Evolutionary conservation across 2,797 vertebrate genomes (phyloP), one percentile per base, ranked within the genome.

Genomic region (Galago senegalensis): DNA sequence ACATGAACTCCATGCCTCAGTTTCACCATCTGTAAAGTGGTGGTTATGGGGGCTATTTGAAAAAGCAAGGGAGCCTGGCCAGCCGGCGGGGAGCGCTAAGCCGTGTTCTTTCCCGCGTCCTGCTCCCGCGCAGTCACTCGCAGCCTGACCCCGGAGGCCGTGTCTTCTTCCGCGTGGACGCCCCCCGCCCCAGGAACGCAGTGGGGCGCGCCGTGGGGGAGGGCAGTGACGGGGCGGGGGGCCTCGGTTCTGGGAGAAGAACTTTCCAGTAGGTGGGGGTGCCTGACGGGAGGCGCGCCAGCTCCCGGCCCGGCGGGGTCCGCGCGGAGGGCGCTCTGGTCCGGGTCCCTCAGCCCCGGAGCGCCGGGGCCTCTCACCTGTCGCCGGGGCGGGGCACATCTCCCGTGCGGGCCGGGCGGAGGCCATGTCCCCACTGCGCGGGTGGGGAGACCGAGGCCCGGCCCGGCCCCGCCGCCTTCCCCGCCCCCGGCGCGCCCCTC

Each of bases 391-490:
- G 53, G 56, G 77, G 75, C 40, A 5, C 67, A 4, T 1, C 46
- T 14, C 56, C 49, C 5, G 8, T 0, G 27, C 10, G 9, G 29
- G 73, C 76, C 56, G 60, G 93, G 80, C 76, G 53, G 87, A 56
- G 63, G 76, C 77, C 94, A 73, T 73, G 89, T 87, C 67, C 95
- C 95, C 93, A 92, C 81, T 53, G 81, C 87, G 53, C 94, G 3
- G 97, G 76, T 53, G 82, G 91, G 91, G 82, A 95, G 94, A 87
- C 95, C 65, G 91, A 95, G 96, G 94, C 91, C 46, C 69, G 80
- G 87, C 97, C 96, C 94, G 94, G 91, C 97, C 96, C 97, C 93
- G 85, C 93, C 85, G 95, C 93, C 97, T 92, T 96, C 97, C 93
- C 96, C 96, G 95, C 95, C 96, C 96, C 94, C 63, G 79, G 81